Evolutionary conservation across 2,888 invertebrate species (phyloP).

Genomic region (Aphrophora alni): DNA sequence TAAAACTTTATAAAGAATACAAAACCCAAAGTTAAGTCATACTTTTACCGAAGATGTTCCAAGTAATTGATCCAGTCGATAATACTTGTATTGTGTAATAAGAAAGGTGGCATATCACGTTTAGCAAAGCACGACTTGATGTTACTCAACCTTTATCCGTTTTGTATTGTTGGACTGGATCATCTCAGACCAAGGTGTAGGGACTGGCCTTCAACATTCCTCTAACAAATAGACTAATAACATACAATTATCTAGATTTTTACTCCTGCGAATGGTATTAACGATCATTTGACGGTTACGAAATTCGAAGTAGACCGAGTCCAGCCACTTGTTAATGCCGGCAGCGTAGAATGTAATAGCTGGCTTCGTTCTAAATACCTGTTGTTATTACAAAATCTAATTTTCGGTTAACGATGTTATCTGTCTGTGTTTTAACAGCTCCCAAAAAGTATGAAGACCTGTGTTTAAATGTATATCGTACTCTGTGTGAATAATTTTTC

Average conservation of each 20-base stretch:
- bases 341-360: background rate
- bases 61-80: background rate
- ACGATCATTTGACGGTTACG: background rate
- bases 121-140: background rate
- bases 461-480: too few species aligned
- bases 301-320: background rate
- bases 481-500: too few species aligned
- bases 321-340: background rate
- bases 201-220: background rate
- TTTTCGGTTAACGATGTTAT: too few species aligned
- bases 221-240: background rate
- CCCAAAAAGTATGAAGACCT: too few species aligned
- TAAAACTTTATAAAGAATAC: too few species aligned
- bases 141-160: background rate
- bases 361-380: background rate
- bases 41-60: background rate
- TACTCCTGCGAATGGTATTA: background rate
- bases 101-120: background rate
- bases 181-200: background rate
- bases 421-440: too few species aligned
- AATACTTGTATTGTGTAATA: background rate
- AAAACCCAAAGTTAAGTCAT: background rate
- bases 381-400: background rate
- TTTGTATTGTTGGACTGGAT: background rate
- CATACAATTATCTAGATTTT: background rate